phyloP scores from a whole-genome alignment of 2,113 vertebrate species.

The Mesembrinibis cayennensis region DNA sequence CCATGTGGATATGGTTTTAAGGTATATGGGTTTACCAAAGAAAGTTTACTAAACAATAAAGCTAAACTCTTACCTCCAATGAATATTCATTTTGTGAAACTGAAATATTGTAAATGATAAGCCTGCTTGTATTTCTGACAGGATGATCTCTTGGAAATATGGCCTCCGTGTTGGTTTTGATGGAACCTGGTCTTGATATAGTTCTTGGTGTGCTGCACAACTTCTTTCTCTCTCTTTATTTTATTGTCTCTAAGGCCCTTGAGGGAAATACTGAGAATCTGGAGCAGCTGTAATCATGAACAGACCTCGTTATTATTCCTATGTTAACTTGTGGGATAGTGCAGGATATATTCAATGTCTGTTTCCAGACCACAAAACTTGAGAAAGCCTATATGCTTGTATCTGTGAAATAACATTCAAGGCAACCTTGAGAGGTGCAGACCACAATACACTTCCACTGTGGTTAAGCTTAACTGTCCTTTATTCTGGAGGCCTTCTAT shows the following conservation, averaged over 20 bases:
- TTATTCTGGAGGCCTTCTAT: conserved; percentile 8
- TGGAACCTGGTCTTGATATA: conserved; percentile 18
- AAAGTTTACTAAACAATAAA: not conserved
- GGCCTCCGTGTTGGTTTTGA: not conserved
- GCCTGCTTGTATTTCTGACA: not conserved
- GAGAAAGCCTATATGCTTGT: not conserved
- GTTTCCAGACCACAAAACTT: conserved; percentile 27
- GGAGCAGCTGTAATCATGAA: conserved; percentile 33
- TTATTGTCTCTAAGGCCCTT: not conserved
- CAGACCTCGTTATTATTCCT: conserved; percentile 6
- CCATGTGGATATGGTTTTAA: not conserved
- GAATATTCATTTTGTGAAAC: not conserved
- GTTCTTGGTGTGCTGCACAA: not conserved
- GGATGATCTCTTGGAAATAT: not conserved
- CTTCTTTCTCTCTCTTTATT: not conserved
- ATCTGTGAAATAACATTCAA: conserved; percentile 7
- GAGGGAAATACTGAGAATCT: not conserved
- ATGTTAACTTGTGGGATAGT: not conserved
- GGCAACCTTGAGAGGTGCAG: not conserved
- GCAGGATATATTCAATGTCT: not conserved
- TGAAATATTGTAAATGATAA: not conserved
- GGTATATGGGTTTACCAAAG: not conserved
- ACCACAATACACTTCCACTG: not conserved
- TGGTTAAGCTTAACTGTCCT: not conserved
- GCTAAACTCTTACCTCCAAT: not conserved